Evolutionary conservation across 2,888 invertebrate genomes (phyloP), one percentile per base, ranked within the genome.

Genomic region (Thelaira solivaga): DNA sequence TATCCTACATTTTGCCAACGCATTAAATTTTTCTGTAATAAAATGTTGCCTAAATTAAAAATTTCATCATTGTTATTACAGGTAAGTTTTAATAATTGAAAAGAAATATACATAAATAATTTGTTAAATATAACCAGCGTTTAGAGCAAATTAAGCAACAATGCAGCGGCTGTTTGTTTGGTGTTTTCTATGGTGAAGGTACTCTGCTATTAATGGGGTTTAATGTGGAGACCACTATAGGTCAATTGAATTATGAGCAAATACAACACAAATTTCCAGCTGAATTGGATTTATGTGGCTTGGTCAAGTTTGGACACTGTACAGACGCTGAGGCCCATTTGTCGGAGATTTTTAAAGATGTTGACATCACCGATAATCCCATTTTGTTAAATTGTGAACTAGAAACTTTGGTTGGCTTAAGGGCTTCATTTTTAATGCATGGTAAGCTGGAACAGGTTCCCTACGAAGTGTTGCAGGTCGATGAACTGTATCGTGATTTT

Each of bases 301-400:
- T 94, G 69, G 91, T 95, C 13, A 92, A 92, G 83, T 92, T 94
- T 80, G 92, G 92, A 18, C 91, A 92, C 82, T 90, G 90, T 53
- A 88, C 91, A 45, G 91, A 91, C 80, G 90, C 91, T 47, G 92
- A 93, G 82, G 91, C 91, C 3, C 91, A 92, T 83, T 89, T 93
- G 24, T 92, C 91, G 85, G 92, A 92, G 86, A 91, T 91, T 82
- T 86, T 92, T 41, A 91, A 92, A 88, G 92, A 94, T 88, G 93
- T 95, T 71, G 93, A 94, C 86, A 93, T 95, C 83, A 95, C 95
- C 59, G 95, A 95, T 84, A 95, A 94, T 89, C 95, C 95, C 2
- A 90, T 95, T 71, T 90, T 94, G 61, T 89, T 95, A 43, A 90
- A 90, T 71, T 90, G 91, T 82, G 90, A 90, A 18, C 88, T 91